phyloP scores from a whole-genome alignment of 2,797 vertebrate species.

The Margarornis squamiger region DNA sequence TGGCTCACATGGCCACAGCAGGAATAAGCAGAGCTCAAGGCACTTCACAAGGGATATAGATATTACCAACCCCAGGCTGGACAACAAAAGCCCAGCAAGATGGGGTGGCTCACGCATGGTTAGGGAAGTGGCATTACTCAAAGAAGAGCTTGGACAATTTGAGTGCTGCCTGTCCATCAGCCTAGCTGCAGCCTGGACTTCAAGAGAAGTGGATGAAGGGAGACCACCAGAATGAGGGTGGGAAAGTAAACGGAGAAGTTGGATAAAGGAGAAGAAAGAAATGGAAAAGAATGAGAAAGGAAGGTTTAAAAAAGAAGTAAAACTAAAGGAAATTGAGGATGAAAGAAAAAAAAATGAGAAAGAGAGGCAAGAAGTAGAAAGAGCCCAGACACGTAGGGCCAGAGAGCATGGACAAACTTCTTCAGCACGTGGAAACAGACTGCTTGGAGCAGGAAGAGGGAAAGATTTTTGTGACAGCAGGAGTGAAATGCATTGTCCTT shows the following conservation, averaged over 20 bases:
- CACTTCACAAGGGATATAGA: background rate
- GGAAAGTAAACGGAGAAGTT: background rate
- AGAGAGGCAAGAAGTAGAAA: background rate
- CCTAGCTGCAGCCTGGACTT: background rate
- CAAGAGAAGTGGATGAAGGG: background rate
- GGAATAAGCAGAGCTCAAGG: background rate
- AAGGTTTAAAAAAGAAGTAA: background rate
- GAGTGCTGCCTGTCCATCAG: background rate
- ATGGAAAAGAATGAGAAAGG: background rate
- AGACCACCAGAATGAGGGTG: background rate
- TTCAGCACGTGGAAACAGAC: background rate
- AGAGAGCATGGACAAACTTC: background rate
- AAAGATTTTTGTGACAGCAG: background rate
- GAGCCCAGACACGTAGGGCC: background rate
- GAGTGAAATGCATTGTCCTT: background rate
- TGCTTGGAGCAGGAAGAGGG: background rate
- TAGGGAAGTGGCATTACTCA: background rate
- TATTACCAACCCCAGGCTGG: background rate
- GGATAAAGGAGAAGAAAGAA: background rate
- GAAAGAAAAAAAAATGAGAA: background rate
- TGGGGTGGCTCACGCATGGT: background rate
- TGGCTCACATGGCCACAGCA: accelerated
- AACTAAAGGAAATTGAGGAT: background rate
- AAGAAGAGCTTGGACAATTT: background rate
- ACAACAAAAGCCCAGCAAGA: background rate